A percentile compares a stretch with the other conserved stretches of the same genome.
These are phyloP conservation scores for Lepisosteus osseus DNA, from an alignment of 2,113 vertebrate species.

Conservation along the genomic window DNA sequence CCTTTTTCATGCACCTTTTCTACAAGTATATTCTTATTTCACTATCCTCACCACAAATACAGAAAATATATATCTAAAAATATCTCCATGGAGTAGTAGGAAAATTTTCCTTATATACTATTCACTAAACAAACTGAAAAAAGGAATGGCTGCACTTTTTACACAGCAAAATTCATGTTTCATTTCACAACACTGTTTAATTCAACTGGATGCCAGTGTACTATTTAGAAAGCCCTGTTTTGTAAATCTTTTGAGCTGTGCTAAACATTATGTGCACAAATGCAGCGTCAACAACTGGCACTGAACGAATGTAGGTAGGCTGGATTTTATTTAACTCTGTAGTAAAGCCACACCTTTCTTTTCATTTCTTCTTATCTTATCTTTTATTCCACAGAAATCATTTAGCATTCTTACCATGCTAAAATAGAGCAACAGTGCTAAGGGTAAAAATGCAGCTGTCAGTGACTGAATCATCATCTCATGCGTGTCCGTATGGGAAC, in stretches of 20 bases:
- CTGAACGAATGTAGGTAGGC: neutral
- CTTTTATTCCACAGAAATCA: neutral
- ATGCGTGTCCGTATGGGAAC: too few relatives aligned
- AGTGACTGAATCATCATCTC: neutral
- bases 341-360: neutral
- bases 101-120: neutral
- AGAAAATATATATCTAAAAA: too few relatives aligned
- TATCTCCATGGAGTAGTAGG: too few relatives aligned
- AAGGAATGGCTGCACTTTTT: neutral
- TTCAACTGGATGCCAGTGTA: neutral
- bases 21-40: too few relatives aligned
- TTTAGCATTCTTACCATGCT: neutral
- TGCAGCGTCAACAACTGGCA: neutral
- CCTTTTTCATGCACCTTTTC: too few relatives aligned
- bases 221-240: neutral
- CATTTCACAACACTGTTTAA: neutral
- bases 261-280: neutral
- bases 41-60: too few relatives aligned
- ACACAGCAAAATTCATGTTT: neutral
- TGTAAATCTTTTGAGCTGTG: too few relatives aligned
- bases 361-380: slow-evolving; percentile 6
- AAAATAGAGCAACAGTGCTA: neutral
- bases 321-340: slow-evolving; percentile 3
- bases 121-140: neutral
- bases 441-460: neutral